Conservation (phyloP, 2,888 invertebrate genomes). For the Microctonus hyperodae region DNA sequence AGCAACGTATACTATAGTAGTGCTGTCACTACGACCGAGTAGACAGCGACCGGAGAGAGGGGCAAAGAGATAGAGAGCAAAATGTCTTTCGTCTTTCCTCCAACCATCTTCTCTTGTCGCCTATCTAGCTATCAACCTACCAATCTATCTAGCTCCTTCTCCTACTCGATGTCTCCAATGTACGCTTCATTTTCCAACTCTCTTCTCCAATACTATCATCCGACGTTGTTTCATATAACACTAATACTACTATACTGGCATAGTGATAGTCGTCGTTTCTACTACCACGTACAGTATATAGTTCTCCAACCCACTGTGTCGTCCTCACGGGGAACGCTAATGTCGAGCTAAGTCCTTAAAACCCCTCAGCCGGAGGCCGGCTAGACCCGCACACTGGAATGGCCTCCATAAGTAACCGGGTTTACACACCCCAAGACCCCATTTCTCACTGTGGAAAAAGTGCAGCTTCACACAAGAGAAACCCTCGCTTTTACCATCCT, state of each 20-base stretch:
- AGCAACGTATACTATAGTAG: conserved; percentile 34
- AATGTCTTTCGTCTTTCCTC: conserved; percentile 25
- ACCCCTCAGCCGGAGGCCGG: conserved; percentile 55
- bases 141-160: conserved; percentile 35
- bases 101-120: conserved; percentile 7
- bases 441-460: conserved; percentile 61
- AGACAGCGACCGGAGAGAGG: conserved; percentile 25
- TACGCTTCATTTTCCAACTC: conserved; percentile 33
- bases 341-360: conserved; percentile 63
- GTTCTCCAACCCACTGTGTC: conserved; percentile 32
- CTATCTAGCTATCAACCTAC: conserved; percentile 35
- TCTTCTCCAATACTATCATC: conserved; percentile 27
- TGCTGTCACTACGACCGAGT: conserved; percentile 30
- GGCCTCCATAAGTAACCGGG: conserved; percentile 63
- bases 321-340: conserved; percentile 57
- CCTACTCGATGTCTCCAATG: conserved; percentile 29
- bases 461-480: conserved; percentile 46
- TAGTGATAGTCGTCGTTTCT: conserved; percentile 3
- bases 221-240: conserved; percentile 27
- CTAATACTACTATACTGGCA: conserved; percentile 21
- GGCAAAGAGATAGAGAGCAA: too few species aligned
- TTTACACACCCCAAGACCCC: conserved; percentile 62
- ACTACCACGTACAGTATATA: conserved; percentile 14
- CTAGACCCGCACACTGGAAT: conserved; percentile 58
- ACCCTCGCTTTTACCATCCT: conserved; percentile 28